A percentile compares a stretch with the other conserved stretches of the same genome.
These are phyloP conservation scores for Sciaenops ocellatus DNA, from an alignment of 2,797 vertebrate genomes.

Conservation along the genomic window DNA sequence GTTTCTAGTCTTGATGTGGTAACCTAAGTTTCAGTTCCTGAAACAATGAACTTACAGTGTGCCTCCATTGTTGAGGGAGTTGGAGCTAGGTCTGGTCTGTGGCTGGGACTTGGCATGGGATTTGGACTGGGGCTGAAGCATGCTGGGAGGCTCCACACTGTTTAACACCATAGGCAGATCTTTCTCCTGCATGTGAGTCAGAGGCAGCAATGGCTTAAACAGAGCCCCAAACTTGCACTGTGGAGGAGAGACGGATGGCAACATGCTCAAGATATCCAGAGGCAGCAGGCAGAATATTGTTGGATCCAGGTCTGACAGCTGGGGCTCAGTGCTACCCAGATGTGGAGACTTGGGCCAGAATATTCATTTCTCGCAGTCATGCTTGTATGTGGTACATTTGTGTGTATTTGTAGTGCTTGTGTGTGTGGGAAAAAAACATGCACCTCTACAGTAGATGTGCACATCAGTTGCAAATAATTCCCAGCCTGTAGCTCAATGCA, in stretches of 20 bases:
- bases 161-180: conserved; percentile 79
- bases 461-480: conserved; percentile 39
- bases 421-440: conserved; percentile 40
- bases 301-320: conserved; percentile 46
- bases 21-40: not conserved
- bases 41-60: conserved; percentile 86
- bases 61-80: conserved; percentile 92
- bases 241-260: conserved; percentile 71
- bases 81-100: conserved; percentile 82
- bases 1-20: not conserved
- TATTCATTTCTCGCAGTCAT: conserved; percentile 70
- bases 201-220: conserved; percentile 86
- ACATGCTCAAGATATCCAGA: conserved; percentile 77
- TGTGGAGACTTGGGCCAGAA: conserved; percentile 61
- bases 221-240: conserved; percentile 88
- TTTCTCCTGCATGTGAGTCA: conserved; percentile 91
- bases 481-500: conserved; percentile 28
- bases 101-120: conserved; percentile 79
- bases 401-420: conserved; percentile 25
- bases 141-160: conserved; percentile 82
- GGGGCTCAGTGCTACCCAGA: conserved; percentile 5
- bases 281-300: conserved; percentile 80
- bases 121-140: conserved; percentile 65
- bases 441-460: conserved; percentile 34
- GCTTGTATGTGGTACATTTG: conserved; percentile 33